These are phyloP conservation scores for Metallyticus violacea DNA, from an alignment of 2,888 invertebrate genomes.

Conservation along the genomic window DNA sequence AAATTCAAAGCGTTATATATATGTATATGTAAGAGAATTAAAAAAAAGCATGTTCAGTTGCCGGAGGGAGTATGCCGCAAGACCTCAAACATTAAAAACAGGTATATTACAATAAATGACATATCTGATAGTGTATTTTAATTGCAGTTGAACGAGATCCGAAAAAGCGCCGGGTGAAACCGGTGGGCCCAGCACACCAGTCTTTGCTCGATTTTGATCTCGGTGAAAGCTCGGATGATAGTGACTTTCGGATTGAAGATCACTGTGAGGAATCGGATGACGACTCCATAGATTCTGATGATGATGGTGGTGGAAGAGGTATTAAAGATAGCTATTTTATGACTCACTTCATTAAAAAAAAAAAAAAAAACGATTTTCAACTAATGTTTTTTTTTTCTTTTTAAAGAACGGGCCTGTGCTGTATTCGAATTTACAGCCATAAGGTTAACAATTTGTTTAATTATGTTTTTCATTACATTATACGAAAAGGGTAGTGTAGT, in stretches of 20 bases:
- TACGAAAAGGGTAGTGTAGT: too few species aligned
- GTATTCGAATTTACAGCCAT: too few species aligned
- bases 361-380: too few species aligned
- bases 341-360: too few species aligned
- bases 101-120: too few species aligned
- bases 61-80: background rate
- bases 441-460: too few species aligned
- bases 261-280: slow-evolving; percentile 76
- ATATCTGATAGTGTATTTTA: background rate
- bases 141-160: slow-evolving; percentile 62
- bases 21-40: background rate
- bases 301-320: slow-evolving; percentile 45
- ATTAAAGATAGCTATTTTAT: background rate
- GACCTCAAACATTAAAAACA: background rate
- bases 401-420: too few species aligned
- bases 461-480: too few species aligned
- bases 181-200: slow-evolving; percentile 66
- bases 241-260: slow-evolving; percentile 89
- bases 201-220: slow-evolving; percentile 79
- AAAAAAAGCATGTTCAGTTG: background rate
- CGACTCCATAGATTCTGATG: slow-evolving; percentile 69
- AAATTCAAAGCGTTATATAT: background rate
- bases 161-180: slow-evolving; percentile 78
- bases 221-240: slow-evolving; percentile 91
- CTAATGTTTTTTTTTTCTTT: too few species aligned